Percentiles rank a stretch among this genome's conserved stretches.
phyloP scores from a whole-genome alignment of 2,113 vertebrate species.

The Pyxicephalus adspersus region DNA sequence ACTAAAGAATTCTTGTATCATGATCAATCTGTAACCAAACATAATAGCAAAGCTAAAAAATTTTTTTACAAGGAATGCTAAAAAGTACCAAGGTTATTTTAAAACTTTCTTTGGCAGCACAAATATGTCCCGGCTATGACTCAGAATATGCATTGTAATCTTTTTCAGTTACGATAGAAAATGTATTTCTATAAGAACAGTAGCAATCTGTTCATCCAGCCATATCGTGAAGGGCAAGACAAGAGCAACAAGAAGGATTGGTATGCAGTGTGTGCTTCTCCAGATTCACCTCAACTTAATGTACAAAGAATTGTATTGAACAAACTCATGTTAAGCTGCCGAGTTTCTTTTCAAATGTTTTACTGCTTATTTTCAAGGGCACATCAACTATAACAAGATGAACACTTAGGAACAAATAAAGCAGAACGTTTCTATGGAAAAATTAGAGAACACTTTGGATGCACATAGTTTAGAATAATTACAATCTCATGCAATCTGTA shows the following conservation, averaged over 20 bases:
- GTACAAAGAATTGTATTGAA: constrained; percentile 36
- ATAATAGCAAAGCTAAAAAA: not conserved
- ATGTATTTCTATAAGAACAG: constrained; percentile 42
- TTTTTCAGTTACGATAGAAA: constrained; percentile 28
- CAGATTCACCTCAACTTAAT: constrained; percentile 15
- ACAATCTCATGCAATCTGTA: too few relatives aligned
- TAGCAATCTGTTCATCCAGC: constrained; percentile 34
- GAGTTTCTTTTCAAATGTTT: constrained; percentile 9
- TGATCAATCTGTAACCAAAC: constrained; percentile 17
- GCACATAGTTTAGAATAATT: too few relatives aligned
- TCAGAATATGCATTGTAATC: constrained; percentile 35
- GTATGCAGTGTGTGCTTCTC: constrained; percentile 3
- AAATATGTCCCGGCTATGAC: not conserved
- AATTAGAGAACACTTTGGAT: too few relatives aligned
- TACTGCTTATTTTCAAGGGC: constrained; percentile 16
- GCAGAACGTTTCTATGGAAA: too few relatives aligned
- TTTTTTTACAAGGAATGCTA: not conserved
- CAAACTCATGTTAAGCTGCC: not conserved
- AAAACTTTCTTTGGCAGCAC: not conserved
- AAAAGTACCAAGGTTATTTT: constrained; percentile 6
- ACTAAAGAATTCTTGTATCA: too few relatives aligned
- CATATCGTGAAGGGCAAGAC: constrained; percentile 45
- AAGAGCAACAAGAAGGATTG: constrained; percentile 44
- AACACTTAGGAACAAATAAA: too few relatives aligned
- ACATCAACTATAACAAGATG: not conserved